phyloP scores from a whole-genome alignment of 2,113 vertebrate species.

The Pluvianellus socialis region DNA sequence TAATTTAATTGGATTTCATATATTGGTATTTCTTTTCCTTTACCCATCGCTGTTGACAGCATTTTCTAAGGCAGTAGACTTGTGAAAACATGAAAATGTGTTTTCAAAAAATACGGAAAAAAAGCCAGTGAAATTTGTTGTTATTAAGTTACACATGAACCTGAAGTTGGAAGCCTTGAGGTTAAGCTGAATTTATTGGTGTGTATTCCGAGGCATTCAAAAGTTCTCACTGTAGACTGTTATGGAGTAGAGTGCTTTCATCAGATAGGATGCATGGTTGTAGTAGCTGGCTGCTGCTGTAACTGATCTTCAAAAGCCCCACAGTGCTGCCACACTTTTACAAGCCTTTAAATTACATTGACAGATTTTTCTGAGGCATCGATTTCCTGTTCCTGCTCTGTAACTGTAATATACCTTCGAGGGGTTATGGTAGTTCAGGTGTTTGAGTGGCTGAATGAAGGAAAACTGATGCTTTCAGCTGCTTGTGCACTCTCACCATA shows the following conservation, averaged over 20 bases:
- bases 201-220: background rate
- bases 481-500: fast-evolving
- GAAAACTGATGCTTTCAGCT: background rate
- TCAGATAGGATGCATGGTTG: background rate
- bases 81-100: background rate
- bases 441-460: background rate
- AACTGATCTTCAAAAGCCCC: background rate
- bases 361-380: background rate
- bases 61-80: background rate
- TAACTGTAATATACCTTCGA: background rate
- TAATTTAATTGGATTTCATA: background rate
- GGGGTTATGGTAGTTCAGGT: background rate
- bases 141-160: background rate
- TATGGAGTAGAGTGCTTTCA: background rate
- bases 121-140: background rate
- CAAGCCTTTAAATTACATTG: background rate
- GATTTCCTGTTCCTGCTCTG: background rate
- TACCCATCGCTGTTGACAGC: background rate
- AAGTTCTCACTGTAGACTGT: background rate
- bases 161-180: background rate
- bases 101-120: background rate
- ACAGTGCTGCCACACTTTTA: background rate
- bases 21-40: background rate
- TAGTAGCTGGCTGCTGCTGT: background rate
- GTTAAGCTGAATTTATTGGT: background rate